These are phyloP conservation scores for Apis dorsata DNA, from an alignment of 1,140 invertebrate species.

Conservation along the genomic window DNA sequence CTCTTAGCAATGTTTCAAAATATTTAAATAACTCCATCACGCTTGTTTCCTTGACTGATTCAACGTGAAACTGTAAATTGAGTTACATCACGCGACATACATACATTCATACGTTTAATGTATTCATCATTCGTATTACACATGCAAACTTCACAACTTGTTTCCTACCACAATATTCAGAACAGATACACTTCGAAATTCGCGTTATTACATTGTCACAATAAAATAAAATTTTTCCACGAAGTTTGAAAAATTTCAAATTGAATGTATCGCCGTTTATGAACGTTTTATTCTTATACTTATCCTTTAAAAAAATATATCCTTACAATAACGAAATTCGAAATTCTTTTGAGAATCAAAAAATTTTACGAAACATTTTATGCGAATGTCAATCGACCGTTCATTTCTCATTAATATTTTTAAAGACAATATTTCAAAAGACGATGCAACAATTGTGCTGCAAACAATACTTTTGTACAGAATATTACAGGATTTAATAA, in stretches of 20 bases:
- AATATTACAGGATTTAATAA: background rate
- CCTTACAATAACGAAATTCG: too few relatives aligned
- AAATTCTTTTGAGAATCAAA: too few relatives aligned
- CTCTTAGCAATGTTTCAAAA: background rate
- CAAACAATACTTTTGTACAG: background rate
- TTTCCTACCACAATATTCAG: slow-evolving; percentile 1
- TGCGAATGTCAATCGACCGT: too few relatives aligned
- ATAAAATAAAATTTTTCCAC: background rate
- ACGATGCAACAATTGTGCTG: too few relatives aligned
- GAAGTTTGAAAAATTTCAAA: background rate
- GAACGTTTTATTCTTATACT: too few relatives aligned
- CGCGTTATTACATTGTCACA: background rate
- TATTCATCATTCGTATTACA: slow-evolving; percentile 9
- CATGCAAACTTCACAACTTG: slow-evolving; percentile 16
- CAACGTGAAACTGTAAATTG: background rate
- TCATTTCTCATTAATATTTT: too few relatives aligned
- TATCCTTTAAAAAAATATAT: background rate
- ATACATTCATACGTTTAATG: slow-evolving; percentile 1
- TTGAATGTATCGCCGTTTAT: too few relatives aligned
- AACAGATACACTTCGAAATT: slow-evolving; percentile 15
- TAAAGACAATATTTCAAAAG: too few relatives aligned
- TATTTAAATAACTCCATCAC: slow-evolving; percentile 11
- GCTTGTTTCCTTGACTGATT: background rate
- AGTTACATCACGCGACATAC: slow-evolving; percentile 19
- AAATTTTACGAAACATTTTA: too few relatives aligned